Conservation (phyloP, 2,113 vertebrate species). For the Istiophorus platypterus region DNA sequence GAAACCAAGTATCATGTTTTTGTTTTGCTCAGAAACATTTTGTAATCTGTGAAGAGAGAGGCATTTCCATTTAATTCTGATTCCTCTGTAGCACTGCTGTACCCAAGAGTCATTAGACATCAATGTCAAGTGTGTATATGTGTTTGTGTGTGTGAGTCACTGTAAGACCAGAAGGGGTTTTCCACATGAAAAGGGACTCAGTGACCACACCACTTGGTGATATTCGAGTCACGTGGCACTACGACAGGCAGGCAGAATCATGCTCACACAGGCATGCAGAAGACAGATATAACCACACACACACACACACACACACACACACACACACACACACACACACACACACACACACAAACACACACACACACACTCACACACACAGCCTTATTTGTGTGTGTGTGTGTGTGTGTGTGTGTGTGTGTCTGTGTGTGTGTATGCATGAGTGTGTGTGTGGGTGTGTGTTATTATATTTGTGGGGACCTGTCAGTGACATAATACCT, state of each 20-base stretch:
- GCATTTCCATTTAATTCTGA: constrained; percentile 24
- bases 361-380: too few relatives aligned
- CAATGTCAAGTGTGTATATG: constrained; percentile 34
- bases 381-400: too few relatives aligned
- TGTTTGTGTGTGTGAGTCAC: constrained; percentile 63
- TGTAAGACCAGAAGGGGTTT: constrained; percentile 78
- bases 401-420: too few relatives aligned
- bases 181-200: constrained; percentile 70
- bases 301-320: neutral
- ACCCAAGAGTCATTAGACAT: constrained; percentile 44
- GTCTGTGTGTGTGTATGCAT: too few relatives aligned
- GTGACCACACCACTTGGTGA: constrained; percentile 74
- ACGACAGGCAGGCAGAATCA: constrained; percentile 40
- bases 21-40: neutral
- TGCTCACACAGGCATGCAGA: constrained; percentile 13
- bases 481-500: too few relatives aligned
- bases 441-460: too few relatives aligned
- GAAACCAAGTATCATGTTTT: neutral
- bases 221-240: constrained; percentile 66
- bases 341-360: neutral
- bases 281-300: neutral
- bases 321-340: neutral
- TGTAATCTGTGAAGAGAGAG: neutral
- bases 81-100: constrained; percentile 32
- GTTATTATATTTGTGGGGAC: too few relatives aligned